A percentile compares a stretch with the other conserved stretches of the same genome.
phyloP scores from a whole-genome alignment of 2,888 invertebrate species.

The Coleophora deauratella region DNA sequence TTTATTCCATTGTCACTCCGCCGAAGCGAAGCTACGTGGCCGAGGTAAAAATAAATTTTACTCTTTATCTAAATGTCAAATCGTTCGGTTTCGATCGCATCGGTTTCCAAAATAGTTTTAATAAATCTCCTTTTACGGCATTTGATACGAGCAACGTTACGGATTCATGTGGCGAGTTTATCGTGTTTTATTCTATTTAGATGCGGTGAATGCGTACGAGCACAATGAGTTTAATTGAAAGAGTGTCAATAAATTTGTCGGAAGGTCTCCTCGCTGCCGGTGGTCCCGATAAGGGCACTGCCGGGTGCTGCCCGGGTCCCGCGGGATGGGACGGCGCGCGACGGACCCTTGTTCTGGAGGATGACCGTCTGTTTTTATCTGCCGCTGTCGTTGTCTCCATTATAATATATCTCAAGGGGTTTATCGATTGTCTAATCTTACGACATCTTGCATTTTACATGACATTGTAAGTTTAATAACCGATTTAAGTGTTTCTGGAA shows the following conservation, averaged over 20 bases:
- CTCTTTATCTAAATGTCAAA: conserved; percentile 74
- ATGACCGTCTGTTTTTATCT: conserved; percentile 63
- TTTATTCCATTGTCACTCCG: conserved; percentile 72
- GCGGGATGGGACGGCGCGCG: conserved; percentile 18
- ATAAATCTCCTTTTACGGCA: conserved; percentile 74
- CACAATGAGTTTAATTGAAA: conserved; percentile 74
- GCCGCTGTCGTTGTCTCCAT: conserved; percentile 55
- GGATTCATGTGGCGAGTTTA: conserved; percentile 63
- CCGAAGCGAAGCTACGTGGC: conserved; percentile 45
- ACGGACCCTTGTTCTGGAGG: conserved; percentile 53
- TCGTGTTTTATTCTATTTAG: conserved; percentile 69
- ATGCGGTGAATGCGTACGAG: conserved; percentile 51
- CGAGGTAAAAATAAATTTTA: conserved; percentile 71
- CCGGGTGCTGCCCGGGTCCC: conserved; percentile 43
- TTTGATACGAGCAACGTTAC: conserved; percentile 55
- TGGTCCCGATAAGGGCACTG: conserved; percentile 58
- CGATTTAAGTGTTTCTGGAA: too few species aligned
- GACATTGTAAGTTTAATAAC: conserved; percentile 12
- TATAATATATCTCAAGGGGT: conserved; percentile 54
- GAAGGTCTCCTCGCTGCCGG: conserved; percentile 51
- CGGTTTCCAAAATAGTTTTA: conserved; percentile 73
- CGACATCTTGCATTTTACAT: conserved; percentile 33
- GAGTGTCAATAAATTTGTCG: conserved; percentile 74
- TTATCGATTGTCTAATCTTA: conserved; percentile 48
- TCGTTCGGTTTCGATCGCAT: conserved; percentile 73